Conservation (phyloP, 2,797 vertebrate species). For the Danio choprae region DNA sequence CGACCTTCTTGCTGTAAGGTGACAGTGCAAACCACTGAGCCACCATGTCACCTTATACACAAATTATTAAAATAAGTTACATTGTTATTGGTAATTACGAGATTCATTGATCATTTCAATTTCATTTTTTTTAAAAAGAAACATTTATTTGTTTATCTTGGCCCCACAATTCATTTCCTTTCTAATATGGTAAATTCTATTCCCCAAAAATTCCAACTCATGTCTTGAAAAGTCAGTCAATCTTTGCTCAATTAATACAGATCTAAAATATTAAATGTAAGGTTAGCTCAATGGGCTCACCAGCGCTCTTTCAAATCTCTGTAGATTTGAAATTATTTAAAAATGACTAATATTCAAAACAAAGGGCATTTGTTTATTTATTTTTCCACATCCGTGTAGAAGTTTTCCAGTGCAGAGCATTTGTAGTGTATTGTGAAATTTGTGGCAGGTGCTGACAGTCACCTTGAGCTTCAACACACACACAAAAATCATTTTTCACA, state of each 20-base stretch:
- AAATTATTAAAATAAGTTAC: too few species aligned
- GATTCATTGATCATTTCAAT: too few species aligned
- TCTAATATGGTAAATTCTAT: background rate
- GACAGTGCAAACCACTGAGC: too few species aligned
- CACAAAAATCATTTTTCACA: slow-evolving; percentile 35
- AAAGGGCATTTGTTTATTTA: background rate
- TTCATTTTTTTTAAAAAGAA: too few species aligned
- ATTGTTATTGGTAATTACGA: too few species aligned
- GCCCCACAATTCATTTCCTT: background rate
- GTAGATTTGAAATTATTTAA: background rate
- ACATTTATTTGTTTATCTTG: background rate
- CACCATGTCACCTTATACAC: too few species aligned
- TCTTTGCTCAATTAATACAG: background rate
- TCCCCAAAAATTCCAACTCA: background rate
- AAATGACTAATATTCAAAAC: background rate
- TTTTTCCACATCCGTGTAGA: background rate
- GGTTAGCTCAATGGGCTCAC: background rate
- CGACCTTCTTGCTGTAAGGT: too few species aligned
- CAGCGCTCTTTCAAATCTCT: background rate
- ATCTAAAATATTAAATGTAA: background rate
- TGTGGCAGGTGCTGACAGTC: background rate
- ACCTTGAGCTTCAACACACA: slow-evolving; percentile 10
- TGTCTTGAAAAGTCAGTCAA: too few species aligned
- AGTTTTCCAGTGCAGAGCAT: slow-evolving; percentile 32
- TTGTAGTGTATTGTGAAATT: slow-evolving; percentile 33